phyloP scores from a whole-genome alignment of 2,888 invertebrate species.

The Nasonia oneida region DNA sequence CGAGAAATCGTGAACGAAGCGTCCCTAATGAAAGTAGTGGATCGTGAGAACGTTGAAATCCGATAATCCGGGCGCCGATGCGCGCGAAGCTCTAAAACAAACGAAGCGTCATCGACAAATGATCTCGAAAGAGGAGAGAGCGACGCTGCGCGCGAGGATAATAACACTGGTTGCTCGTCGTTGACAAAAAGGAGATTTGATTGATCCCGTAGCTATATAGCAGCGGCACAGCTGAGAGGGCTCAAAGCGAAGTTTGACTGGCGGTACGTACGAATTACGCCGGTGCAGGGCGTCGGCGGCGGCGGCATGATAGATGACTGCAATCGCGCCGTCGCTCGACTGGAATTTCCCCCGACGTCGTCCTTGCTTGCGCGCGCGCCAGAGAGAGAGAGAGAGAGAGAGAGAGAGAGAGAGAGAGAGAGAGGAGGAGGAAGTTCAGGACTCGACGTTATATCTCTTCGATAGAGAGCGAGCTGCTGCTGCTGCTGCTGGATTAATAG shows the following conservation, averaged over 20 bases:
- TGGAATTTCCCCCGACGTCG: slow-evolving; percentile 53
- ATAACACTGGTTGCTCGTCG: slow-evolving; percentile 21
- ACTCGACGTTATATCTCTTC: background rate
- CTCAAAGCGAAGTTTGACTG: slow-evolving; percentile 55
- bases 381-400: background rate
- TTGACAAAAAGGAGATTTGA: slow-evolving; percentile 44
- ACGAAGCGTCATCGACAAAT: slow-evolving; percentile 51
- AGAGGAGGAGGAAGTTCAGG: slow-evolving; percentile 15
- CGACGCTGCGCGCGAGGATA: background rate
- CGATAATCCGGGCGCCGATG: background rate
- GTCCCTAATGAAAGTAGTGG: background rate
- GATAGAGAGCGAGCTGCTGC: background rate
- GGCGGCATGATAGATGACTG: slow-evolving; percentile 59
- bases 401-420: background rate
- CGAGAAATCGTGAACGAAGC: background rate
- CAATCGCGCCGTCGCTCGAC: slow-evolving; percentile 51
- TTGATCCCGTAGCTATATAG: slow-evolving; percentile 20
- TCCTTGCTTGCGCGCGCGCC: background rate
- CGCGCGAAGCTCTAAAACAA: slow-evolving; percentile 19
- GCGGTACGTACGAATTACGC: slow-evolving; percentile 53
- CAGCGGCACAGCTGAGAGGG: slow-evolving; percentile 13
- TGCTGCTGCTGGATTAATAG: slow-evolving; percentile 57
- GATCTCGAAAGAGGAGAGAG: background rate
- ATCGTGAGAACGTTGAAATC: background rate
- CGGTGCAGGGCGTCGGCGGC: background rate